phyloP scores from a whole-genome alignment of 2,113 vertebrate genomes.

The Scopus umbretta region DNA sequence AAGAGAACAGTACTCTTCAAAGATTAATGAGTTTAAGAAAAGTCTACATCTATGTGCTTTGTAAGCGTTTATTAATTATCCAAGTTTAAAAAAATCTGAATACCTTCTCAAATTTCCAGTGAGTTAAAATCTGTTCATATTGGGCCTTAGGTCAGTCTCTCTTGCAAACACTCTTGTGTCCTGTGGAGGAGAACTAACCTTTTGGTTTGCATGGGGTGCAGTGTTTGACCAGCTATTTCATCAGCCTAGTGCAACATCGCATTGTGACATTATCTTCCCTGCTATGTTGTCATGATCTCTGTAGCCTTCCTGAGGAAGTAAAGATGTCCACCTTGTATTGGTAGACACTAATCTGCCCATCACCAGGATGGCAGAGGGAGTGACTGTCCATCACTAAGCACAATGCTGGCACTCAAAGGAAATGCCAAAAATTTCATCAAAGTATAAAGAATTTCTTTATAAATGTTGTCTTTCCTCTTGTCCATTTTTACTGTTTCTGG shows the following conservation, averaged over 20 bases:
- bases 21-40: not conserved
- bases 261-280: not conserved
- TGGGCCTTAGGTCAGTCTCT: not conserved
- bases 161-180: not conserved
- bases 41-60: not conserved
- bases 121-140: not conserved
- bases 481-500: not conserved
- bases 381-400: rapidly evolving
- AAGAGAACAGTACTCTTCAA: not conserved
- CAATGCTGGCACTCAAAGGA: not conserved
- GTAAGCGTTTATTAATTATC: not conserved
- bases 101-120: not conserved
- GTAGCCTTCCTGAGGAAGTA: not conserved
- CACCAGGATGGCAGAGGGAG: not conserved
- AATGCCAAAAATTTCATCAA: not conserved
- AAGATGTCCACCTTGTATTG: not conserved
- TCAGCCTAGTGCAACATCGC: not conserved
- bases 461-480: not conserved
- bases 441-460: not conserved
- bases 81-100: not conserved
- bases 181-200: not conserved
- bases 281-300: not conserved
- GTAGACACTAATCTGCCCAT: not conserved
- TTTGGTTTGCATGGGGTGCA: not conserved
- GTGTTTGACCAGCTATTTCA: not conserved